Percentiles rank a stretch among this genome's conserved stretches.
Evolutionary conservation across 2,113 vertebrate species (phyloP).

Genomic region (Formicarius rufipectus): DNA sequence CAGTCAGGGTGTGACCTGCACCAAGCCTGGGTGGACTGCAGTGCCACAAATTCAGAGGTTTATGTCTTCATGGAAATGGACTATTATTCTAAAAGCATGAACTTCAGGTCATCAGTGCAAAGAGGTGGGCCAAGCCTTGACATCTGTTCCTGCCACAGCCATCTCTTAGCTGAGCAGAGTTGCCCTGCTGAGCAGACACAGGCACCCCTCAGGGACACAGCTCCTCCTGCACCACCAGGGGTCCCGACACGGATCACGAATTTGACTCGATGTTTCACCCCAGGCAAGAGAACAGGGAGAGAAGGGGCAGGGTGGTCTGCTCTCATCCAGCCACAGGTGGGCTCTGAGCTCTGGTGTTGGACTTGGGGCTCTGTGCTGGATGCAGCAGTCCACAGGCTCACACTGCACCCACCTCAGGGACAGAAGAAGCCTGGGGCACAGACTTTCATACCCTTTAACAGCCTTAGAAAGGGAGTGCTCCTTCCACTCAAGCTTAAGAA

Average conservation of each 20-base stretch:
- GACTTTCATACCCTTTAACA: neutral
- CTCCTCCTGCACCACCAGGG: neutral
- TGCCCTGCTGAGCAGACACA: neutral
- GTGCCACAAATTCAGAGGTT: neutral
- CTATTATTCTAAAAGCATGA: neutral
- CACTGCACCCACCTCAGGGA: accelerated
- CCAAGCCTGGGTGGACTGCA: neutral
- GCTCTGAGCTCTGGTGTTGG: neutral
- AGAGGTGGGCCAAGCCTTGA: neutral
- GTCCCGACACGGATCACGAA: accelerated
- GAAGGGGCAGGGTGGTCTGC: accelerated
- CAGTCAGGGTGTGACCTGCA: neutral
- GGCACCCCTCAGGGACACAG: neutral
- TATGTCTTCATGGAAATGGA: neutral
- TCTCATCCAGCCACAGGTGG: neutral
- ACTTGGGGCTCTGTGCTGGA: neutral
- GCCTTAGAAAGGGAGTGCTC: neutral
- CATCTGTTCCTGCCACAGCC: neutral
- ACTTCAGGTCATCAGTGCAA: neutral
- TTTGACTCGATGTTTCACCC: neutral
- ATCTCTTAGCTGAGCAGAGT: neutral
- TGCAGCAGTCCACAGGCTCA: neutral
- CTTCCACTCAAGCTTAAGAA: neutral
- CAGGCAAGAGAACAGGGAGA: neutral
- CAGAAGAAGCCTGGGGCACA: neutral